phyloP scores from a whole-genome alignment of 2,888 invertebrate genomes.

The Nephrotoma flavescens region DNA sequence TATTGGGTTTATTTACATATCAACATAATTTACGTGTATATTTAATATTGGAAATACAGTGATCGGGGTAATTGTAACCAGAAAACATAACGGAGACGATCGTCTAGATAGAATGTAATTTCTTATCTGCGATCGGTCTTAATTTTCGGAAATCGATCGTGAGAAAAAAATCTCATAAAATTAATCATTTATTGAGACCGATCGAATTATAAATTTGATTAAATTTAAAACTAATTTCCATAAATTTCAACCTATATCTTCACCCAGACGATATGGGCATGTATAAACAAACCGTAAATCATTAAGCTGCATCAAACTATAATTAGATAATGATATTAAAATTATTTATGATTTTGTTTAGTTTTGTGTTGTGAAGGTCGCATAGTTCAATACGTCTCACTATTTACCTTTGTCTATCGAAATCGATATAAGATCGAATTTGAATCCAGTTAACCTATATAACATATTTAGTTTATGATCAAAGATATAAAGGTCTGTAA shows the following conservation, averaged over 20 bases:
- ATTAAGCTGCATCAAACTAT: background rate
- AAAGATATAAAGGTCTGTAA: background rate
- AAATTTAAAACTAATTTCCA: background rate
- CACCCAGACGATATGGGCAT: background rate
- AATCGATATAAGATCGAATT: background rate
- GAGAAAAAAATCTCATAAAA: background rate
- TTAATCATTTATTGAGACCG: background rate
- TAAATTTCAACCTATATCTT: background rate
- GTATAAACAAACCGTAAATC: background rate
- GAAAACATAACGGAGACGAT: no score
- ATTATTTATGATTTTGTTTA: background rate
- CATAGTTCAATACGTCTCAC: background rate
- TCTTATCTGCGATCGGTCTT: no score
- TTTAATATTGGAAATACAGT: no score
- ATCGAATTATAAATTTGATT: background rate
- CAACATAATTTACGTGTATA: no score
- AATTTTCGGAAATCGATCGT: background rate
- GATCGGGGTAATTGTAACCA: no score
- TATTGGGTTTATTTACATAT: no score
- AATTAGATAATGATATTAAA: background rate
- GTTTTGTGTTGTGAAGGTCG: background rate
- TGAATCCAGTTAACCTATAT: background rate
- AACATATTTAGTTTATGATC: background rate
- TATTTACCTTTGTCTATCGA: background rate
- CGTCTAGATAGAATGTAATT: no score